Evolutionary conservation across 2,797 vertebrate genomes (phyloP), one percentile per base, ranked within the genome.

Genomic region (Microctenopoma steveboyesi): DNA sequence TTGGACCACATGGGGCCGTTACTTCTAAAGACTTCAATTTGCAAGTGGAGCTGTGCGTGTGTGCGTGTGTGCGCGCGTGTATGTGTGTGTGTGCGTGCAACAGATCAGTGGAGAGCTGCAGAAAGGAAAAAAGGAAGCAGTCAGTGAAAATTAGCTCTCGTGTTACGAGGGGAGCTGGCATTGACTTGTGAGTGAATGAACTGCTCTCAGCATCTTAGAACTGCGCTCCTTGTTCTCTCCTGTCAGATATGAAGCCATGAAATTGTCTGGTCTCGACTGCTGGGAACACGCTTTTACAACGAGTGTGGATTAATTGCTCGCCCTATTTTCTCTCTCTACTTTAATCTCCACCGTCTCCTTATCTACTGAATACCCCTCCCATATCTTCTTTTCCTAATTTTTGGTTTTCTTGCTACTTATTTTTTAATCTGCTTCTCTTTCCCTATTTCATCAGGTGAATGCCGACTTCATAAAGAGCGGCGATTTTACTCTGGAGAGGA

Each of bases 401-500:
- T 3, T 60, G 12, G 15, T 27, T 42, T n/a, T 42, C 13, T 6
- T 9, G 2, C n/a, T 4, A 16, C 22, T 25, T 28, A 4, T 28
- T 28, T 45, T 46, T 39, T 7, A 39, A n/a, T 1, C 15, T 0
- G 1, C 63, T 12, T 27, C 4, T 63, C 5, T 51, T 33, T 39
- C 13, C 43, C 30, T 62, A 76, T 28, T 64, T 58, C 33, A 30
- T 43, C 72, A 99, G 96, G 96, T 96, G 79, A 95, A 91, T 0
- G 83, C 92, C 22, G 96, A 98, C 69, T 99, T 97, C 4, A 89
- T 99, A 79, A 95, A 88, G 87, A 95, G 78, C 0, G 97, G 96
- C 0, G 90, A 95, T 59, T 99, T 99, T 3, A 74, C 92, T 14
- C 87, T 99, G 92, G 97, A 99, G 89, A 87, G 96, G 82, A 99